Evolutionary conservation across 2,797 vertebrate species (phyloP), one percentile per base, ranked within the genome.

Genomic region (Sebastes oblongus): DNA sequence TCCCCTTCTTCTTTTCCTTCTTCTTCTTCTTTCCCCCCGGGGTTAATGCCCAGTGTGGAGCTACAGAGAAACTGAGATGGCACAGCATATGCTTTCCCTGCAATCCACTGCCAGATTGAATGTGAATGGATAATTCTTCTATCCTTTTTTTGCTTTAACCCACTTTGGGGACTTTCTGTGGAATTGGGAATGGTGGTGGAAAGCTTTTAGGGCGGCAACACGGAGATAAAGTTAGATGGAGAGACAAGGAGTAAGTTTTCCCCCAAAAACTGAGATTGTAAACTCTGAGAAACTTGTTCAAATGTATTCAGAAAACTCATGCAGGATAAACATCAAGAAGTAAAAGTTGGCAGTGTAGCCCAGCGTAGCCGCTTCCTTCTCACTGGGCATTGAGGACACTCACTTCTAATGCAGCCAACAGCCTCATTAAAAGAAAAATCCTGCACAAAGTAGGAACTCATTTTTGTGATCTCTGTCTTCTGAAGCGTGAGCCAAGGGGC

Each of bases 381-480:
- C 62, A 69, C 29, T 50, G 46, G 56, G 64, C 54, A 72, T 42
- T 55, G 50, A 88, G 74, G 74, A 78, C 68, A 69, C 59, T 22
- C 36, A 5, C 29, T 61, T 62, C 58, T 73, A 29, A 82, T 67
- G 27, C 64, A 81, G 62, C 77, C 32, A 46, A 60, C 62, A 74
- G 81, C 56, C 80, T 87, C 66, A 77, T 80, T 75, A 77, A 72
- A 80, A 73, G 20, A 71, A n/a, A 78, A 59, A 42, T 50, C 61
- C 54, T 50, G 67, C 59, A 55, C 54, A 71, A 67, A 70, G 62
- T 52, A 36, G 36, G 55, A 50, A 32, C 29, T 66, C 24, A 6
- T 66, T 81, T 85, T 69, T 77, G 52, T 70, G 74, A 81, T 76
- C 60, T 73, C 34, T 9, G 42, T 64, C 77, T 71, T 78, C 54